Evolutionary conservation across 1,140 invertebrate genomes (phyloP).

Genomic region (Ctenoplectra terminalis): DNA sequence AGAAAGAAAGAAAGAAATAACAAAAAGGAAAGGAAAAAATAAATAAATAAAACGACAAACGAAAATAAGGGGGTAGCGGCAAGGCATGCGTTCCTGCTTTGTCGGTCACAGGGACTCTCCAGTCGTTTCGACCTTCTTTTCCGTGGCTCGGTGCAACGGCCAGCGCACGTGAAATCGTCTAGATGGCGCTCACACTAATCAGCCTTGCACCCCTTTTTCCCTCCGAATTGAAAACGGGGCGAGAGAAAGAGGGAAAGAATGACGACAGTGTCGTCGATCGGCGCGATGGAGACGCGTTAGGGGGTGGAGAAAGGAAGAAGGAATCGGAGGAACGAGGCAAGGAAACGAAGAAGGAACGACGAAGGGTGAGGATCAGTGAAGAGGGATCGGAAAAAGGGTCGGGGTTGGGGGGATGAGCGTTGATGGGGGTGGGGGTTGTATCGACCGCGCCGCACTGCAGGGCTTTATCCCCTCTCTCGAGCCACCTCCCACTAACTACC

Average conservation of each 20-base stretch:
- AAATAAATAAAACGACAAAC: neutral
- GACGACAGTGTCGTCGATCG: slow-evolving; percentile 36
- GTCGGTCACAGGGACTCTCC: slow-evolving; percentile 47
- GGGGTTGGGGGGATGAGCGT: slow-evolving; percentile 52
- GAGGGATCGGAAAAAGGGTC: slow-evolving; percentile 64
- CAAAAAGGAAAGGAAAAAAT: neutral
- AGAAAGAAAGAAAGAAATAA: no score
- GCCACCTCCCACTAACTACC: slow-evolving; percentile 22
- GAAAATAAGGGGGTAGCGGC: neutral
- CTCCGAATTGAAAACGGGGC: neutral
- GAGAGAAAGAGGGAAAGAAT: slow-evolving; percentile 57
- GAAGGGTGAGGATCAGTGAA: slow-evolving; percentile 44
- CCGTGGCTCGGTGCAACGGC: slow-evolving; percentile 50
- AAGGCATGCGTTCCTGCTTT: neutral
- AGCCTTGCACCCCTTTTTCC: neutral
- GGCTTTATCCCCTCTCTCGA: slow-evolving; percentile 80
- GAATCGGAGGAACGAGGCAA: neutral
- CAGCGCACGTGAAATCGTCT: slow-evolving; percentile 31
- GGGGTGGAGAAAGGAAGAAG: no score
- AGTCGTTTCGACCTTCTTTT: slow-evolving; percentile 56
- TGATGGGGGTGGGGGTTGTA: slow-evolving; percentile 75
- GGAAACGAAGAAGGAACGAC: neutral
- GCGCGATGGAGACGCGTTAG: neutral
- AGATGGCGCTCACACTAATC: slow-evolving; percentile 53
- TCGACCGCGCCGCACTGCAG: slow-evolving; percentile 83